Evolutionary conservation across 2,888 invertebrate genomes (phyloP).

Genomic region (Xestoiulus laeticollis): DNA sequence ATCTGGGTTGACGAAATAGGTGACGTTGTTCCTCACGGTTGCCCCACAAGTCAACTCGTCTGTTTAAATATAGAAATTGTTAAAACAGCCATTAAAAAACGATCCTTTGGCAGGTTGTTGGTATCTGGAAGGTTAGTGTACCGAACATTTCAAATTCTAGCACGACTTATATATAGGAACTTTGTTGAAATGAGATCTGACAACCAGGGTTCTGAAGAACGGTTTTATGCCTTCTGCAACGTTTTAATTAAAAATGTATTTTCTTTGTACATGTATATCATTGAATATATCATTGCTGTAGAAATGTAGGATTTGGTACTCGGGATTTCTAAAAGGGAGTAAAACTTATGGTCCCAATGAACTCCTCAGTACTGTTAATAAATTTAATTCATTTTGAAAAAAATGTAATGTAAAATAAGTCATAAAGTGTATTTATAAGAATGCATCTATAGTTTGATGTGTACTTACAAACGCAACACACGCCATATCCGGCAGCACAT

Average conservation of each 20-base stretch:
- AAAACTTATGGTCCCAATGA: too few relatives aligned
- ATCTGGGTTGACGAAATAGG: slow-evolving; percentile 85
- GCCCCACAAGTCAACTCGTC: slow-evolving; percentile 83
- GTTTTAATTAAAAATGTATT: too few relatives aligned
- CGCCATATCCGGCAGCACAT: slow-evolving; percentile 80
- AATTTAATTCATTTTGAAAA: too few relatives aligned
- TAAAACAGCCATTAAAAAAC: not conserved
- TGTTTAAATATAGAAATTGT: slow-evolving; percentile 61
- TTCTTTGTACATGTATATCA: too few relatives aligned
- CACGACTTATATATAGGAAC: not conserved
- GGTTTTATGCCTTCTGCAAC: too few relatives aligned
- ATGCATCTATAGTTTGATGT: not conserved
- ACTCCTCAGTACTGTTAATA: too few relatives aligned
- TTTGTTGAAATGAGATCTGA: not conserved
- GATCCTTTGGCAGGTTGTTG: not conserved
- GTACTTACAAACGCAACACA: slow-evolving; percentile 81
- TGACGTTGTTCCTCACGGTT: slow-evolving; percentile 79
- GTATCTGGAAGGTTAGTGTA: not conserved
- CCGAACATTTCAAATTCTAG: slow-evolving; percentile 36
- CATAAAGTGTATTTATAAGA: too few relatives aligned
- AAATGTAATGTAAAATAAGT: too few relatives aligned
- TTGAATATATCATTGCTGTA: too few relatives aligned
- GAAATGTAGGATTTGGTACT: too few relatives aligned
- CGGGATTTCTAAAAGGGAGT: too few relatives aligned
- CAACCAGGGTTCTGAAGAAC: not conserved